Evolutionary conservation across 2,797 vertebrate species (phyloP), one percentile per base, ranked within the genome.

Genomic region (Sebastes nivosus): DNA sequence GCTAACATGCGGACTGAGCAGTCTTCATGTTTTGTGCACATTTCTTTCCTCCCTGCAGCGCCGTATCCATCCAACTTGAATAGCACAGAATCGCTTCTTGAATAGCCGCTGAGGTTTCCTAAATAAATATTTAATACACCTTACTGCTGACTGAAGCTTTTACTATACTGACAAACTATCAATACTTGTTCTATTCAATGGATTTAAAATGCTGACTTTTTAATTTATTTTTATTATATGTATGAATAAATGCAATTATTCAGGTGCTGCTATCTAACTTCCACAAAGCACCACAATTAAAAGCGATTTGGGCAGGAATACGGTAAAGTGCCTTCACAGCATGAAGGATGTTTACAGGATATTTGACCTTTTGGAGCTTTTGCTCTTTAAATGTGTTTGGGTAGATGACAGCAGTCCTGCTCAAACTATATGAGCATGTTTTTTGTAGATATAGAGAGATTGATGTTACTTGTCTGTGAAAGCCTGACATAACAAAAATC

Each of bases 81-180:
- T 27, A 60, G 42, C 42, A 67, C 5, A 0, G 29, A 67, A 38
- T 20, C 42, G 46, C 61, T 67, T 60, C 38, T 36, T 25, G n/a
- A 63, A 32, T 9, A 29, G 22, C 72, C n/a, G 13, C 36, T 25
- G 52, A 58, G 13, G 58, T 25, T 57, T 34, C 61, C 32, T 52
- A 54, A 69, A 83, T 64, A 55, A 63, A 74, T 76, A 63, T 81
- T 83, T 36, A 58, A 80, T 70, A 76, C 55, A 64, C 11, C 29
- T 72, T 25, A 9, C 24, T 38, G 54, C 72, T 77, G 65, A 77
- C 64, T 36, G 59, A 54, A 24, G 68, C 42, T 54, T 8, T 18
- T 27, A 18, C 30, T 46, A 8, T 6, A 20, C 50, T 42, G 14
- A 58, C 22, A 74, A 50, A 38, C n/a, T 38, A 66, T 54, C 13